Evolutionary conservation across 2,888 invertebrate genomes (phyloP).

Genomic region (Andrena fulva): DNA sequence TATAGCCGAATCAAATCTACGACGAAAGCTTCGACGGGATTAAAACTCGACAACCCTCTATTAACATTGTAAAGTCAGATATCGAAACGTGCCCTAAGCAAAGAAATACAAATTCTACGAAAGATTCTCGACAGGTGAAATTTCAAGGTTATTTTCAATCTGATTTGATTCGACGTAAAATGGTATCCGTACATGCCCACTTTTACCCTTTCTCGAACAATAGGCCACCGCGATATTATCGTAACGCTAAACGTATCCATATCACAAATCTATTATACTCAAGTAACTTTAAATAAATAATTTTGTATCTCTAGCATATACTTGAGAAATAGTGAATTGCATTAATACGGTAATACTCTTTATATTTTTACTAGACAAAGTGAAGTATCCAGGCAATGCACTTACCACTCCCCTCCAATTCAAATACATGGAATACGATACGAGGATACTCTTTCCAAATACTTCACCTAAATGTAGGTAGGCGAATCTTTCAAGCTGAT

Average conservation of each 20-base stretch:
- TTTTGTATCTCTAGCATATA: conserved; percentile 51
- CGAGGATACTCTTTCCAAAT: conserved; percentile 4
- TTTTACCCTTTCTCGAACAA: conserved; percentile 31
- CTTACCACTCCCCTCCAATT: conserved; percentile 31
- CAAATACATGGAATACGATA: conserved; percentile 17
- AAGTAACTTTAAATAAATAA: conserved; percentile 63
- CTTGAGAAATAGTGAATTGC: conserved; percentile 43
- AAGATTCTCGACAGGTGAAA: neutral
- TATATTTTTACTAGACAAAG: conserved; percentile 11
- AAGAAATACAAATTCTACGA: neutral
- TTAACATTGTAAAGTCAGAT: neutral
- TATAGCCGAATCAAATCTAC: conserved; percentile 23
- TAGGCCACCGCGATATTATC: conserved; percentile 61
- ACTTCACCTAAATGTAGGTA: conserved; percentile 87
- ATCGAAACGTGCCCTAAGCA: neutral
- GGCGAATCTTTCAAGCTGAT: conserved; percentile 90
- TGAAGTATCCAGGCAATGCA: conserved; percentile 30
- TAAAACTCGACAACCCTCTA: neutral
- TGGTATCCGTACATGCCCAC: conserved; percentile 25
- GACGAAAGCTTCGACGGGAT: neutral
- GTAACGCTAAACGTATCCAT: conserved; percentile 59
- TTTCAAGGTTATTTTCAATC: neutral
- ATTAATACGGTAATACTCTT: conserved; percentile 51
- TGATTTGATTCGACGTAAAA: conserved; percentile 15
- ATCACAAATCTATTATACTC: conserved; percentile 60